Conservation (phyloP, 2,797 vertebrate species). For the Molothrus ater region DNA sequence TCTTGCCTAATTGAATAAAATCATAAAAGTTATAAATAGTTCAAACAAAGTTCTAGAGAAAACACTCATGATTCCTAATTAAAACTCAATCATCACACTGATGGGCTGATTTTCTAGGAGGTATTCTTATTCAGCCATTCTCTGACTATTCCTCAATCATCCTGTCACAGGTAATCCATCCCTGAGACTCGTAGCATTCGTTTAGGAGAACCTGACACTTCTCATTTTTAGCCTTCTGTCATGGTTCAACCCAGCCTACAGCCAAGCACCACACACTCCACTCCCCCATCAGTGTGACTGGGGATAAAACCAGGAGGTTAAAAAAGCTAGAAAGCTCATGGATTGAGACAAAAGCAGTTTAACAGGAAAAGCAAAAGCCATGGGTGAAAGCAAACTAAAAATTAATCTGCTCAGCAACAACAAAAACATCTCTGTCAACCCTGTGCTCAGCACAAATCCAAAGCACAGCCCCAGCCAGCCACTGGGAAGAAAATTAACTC, state of each 20-base stretch:
- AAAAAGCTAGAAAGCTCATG: background rate
- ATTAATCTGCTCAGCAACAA: background rate
- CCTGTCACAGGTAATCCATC: background rate
- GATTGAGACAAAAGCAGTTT: background rate
- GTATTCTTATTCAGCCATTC: background rate
- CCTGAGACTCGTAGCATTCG: background rate
- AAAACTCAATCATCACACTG: background rate
- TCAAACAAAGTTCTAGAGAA: background rate
- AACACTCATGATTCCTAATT: background rate
- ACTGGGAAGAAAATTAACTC: background rate
- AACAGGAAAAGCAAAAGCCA: background rate
- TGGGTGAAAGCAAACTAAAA: background rate
- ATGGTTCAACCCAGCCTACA: background rate
- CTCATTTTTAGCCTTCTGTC: background rate
- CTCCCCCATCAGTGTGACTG: accelerated
- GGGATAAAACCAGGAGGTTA: background rate
- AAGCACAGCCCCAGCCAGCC: background rate
- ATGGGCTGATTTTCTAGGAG: background rate
- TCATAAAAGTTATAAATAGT: background rate
- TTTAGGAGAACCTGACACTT: background rate
- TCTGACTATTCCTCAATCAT: constrained; percentile 10
- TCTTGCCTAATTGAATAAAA: background rate
- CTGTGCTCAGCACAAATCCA: background rate
- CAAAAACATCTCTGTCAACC: background rate
- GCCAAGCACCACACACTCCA: accelerated